These are phyloP conservation scores for Myathropa florea DNA, from an alignment of 2,888 invertebrate species.

Conservation along the genomic window DNA sequence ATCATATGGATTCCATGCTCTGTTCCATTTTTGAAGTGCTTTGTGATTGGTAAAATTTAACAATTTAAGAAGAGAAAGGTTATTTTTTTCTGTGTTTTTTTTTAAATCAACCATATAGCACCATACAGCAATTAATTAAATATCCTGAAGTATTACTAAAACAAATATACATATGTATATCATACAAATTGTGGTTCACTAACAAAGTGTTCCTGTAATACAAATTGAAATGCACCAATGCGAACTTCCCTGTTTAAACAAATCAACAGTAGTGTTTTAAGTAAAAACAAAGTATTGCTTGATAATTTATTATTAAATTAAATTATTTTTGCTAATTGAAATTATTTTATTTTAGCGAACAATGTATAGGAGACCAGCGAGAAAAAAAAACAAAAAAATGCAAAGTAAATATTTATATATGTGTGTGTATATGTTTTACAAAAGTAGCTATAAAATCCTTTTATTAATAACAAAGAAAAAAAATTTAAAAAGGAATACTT, in stretches of 20 bases:
- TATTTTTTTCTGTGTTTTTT: too few relatives aligned
- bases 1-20: too few relatives aligned
- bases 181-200: too few relatives aligned
- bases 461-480: constrained; percentile 21
- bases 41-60: too few relatives aligned
- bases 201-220: too few relatives aligned
- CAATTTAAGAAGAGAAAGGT: too few relatives aligned
- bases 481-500: constrained; percentile 33
- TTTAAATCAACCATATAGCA: too few relatives aligned
- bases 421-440: constrained; percentile 55
- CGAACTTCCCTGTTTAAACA: not conserved
- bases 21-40: too few relatives aligned
- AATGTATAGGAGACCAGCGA: constrained; percentile 47
- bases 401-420: constrained; percentile 13
- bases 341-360: constrained; percentile 57
- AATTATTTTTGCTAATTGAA: constrained; percentile 46
- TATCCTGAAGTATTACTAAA: too few relatives aligned
- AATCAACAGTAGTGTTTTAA: constrained; percentile 3
- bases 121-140: too few relatives aligned
- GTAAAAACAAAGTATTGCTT: constrained; percentile 10
- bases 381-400: constrained; percentile 27
- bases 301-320: constrained; percentile 22
- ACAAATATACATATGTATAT: too few relatives aligned
- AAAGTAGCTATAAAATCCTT: constrained; percentile 45
- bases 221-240: not conserved